A percentile compares a stretch with the other conserved stretches of the same genome.
These are phyloP conservation scores for Tragelaphus imberbis DNA, from an alignment of 2,113 vertebrate genomes.

Conservation along the genomic window DNA sequence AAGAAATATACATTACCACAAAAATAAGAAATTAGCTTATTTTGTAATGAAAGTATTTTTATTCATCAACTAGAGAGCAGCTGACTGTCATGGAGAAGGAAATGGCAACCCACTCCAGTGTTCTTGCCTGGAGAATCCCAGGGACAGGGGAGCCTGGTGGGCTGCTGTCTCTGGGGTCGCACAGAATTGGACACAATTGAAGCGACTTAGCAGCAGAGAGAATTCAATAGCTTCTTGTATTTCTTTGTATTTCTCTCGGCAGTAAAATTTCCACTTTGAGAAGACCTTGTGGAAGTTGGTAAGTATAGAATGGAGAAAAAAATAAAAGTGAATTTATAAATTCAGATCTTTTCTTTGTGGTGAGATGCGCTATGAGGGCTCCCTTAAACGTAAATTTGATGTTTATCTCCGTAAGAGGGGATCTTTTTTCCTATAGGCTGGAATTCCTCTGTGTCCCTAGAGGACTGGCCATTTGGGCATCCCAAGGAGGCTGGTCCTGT, in stretches of 20 bases:
- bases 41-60: slow-evolving; percentile 6
- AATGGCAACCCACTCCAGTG: no score
- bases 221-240: background rate
- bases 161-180: no score
- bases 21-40: slow-evolving; percentile 5
- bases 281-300: background rate
- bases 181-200: no score
- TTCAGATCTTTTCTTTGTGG: background rate
- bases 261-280: background rate
- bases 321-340: background rate
- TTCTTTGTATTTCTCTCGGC: background rate
- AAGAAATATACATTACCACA: background rate
- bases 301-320: background rate
- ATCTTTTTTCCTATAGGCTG: background rate
- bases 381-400: background rate
- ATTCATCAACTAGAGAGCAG: background rate
- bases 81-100: no score
- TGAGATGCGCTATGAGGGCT: background rate
- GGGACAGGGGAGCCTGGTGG: no score
- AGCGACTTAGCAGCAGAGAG: background rate
- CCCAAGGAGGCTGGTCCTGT: fast-evolving
- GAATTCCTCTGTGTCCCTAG: background rate
- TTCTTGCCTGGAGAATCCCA: no score
- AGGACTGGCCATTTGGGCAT: background rate
- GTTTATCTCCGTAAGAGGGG: background rate